These are phyloP conservation scores for human DNA, from an alignment of 2,113 vertebrate genomes.

Conservation along the genomic window DNA sequence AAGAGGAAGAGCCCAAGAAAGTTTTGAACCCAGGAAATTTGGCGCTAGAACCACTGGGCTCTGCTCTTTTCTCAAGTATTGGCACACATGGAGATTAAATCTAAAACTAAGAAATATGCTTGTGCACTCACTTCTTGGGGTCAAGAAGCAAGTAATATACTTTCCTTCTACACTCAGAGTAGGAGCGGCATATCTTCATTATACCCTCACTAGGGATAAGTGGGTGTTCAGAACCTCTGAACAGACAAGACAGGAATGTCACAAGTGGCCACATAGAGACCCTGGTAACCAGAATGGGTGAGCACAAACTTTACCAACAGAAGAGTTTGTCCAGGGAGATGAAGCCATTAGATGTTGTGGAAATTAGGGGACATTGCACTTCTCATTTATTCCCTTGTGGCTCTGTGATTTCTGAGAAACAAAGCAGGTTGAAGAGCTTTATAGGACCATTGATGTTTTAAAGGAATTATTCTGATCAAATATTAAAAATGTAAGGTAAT, in stretches of 20 bases:
- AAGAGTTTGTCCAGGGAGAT: not conserved
- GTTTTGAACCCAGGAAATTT: not conserved
- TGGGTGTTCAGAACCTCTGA: not conserved
- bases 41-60: not conserved
- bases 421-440: not conserved
- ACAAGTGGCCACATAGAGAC: not conserved
- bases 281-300: not conserved
- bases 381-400: not conserved
- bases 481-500: not conserved
- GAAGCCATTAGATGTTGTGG: not conserved
- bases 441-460: not conserved
- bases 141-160: not conserved
- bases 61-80: not conserved
- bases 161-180: not conserved
- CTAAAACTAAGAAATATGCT: not conserved
- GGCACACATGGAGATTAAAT: not conserved
- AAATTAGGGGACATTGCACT: not conserved
- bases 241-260: not conserved
- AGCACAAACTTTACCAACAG: not conserved
- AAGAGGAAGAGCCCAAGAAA: not conserved
- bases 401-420: conserved; percentile 9
- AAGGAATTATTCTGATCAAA: not conserved
- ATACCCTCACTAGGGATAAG: not conserved
- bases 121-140: not conserved
- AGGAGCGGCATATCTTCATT: not conserved